Base-by-base conservation (phyloP, 2,113 vertebrate genomes). In the Chionomys nivalis region DNA sequence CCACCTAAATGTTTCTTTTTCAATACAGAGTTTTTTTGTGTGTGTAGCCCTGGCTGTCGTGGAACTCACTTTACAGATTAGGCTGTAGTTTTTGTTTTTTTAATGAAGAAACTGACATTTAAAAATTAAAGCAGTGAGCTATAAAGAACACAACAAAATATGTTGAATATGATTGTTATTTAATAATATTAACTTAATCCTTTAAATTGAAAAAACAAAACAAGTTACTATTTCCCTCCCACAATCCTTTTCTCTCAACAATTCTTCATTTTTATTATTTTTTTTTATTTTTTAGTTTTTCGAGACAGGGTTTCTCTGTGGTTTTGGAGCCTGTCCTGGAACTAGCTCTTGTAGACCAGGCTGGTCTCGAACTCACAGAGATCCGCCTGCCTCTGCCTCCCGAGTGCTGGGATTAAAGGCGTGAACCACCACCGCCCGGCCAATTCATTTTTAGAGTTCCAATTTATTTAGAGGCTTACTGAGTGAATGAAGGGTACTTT, bases 181-280 rank as follows among this genome's bases (percentile, higher is more conserved):
- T 70, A 93, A 95, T 14, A 58, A 44, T 79, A 83, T 33, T 92
- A 26, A n/a, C 36, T 87, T 92, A 17, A 78, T 79, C 75, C 36
- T 94, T 94, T 91, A 89, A 92, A 83, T 47, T 77, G 44, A n/a
- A 42, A 83, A 85, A 95, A 28, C 5, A 87, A 77, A 11, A 76
- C 21, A 87, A 95, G 23, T 39, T 73, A 31, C 61, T 28, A 76
- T 49, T 52, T 4, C 4, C 16, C 49, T 42, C 13, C 13, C 0
- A 28, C 21, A 73, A 5, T 90, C 12, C 94, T 92, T 72, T 55
- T 31, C 11, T 94, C 39, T 81, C 55, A 77, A 87, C 76, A 39
- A 7, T 33, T 17, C 31, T 89, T 33, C 17, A 33, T 66, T 78
- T 78, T 87, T 24, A 42, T n/a, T n/a, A n/a, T n/a, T n/a, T n/a